Conservation (phyloP, 2,797 vertebrate genomes). For the Thaleichthys pacificus region DNA sequence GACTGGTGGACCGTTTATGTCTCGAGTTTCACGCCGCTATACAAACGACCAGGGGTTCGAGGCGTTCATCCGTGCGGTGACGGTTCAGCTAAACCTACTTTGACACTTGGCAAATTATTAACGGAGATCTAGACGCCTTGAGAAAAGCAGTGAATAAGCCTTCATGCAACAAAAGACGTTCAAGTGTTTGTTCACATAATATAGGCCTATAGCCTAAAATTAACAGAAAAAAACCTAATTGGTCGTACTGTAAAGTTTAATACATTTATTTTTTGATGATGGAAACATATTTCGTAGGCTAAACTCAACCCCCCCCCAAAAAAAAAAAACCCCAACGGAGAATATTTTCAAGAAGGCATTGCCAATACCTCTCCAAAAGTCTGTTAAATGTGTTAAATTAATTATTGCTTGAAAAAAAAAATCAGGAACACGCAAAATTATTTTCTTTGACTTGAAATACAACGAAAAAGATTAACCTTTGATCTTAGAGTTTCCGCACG, state of each 20-base stretch:
- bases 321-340: no score
- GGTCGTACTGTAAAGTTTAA: no score
- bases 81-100: constrained; percentile 32
- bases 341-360: no score
- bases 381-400: no score
- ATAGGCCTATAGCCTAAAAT: background rate
- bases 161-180: constrained; percentile 47
- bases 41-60: constrained; percentile 59
- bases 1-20: constrained; percentile 48
- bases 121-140: constrained; percentile 43
- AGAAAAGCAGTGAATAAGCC: constrained; percentile 34
- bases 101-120: constrained; percentile 68
- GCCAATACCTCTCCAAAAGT: no score
- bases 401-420: no score
- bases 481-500: constrained; percentile 3
- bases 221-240: background rate
- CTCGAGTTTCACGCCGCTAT: constrained; percentile 67
- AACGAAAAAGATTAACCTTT: background rate
- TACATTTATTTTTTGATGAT: no score
- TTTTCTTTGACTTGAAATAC: background rate
- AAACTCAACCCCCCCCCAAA: no score
- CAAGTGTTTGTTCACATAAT: constrained; percentile 30
- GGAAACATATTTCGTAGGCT: no score
- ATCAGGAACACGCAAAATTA: no score
- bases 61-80: constrained; percentile 61